Evolutionary conservation across 2,113 vertebrate species (phyloP), one percentile per base, ranked within the genome.

Genomic region (Rhea pennata): DNA sequence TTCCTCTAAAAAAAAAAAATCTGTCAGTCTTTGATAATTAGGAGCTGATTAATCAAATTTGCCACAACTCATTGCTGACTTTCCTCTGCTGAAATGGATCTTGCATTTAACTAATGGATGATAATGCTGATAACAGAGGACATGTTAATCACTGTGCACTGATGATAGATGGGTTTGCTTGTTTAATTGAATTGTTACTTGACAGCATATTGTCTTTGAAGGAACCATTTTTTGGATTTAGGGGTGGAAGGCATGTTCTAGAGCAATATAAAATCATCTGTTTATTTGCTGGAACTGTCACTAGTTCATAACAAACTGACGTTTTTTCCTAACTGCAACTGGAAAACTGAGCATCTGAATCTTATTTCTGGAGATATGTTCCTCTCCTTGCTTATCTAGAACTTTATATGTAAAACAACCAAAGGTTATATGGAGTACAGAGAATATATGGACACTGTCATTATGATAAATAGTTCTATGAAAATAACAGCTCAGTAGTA

Each of bases 151-250:
- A 97, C 80, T 62, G 16, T 74, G 51, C 17, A 75, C 27, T 90
- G 69, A 92, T 97, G 96, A 98, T 96, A 95, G 75, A 97, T 97
- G 84, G 84, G 46, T 58, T 96, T 93, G 69, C 40, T 61, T 58
- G 64, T 83, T 97, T 96, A 98, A 97, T 94, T 95, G 90, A 98
- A 96, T 97, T 92, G 85, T 84, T 95, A 83, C 71, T 96, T 98
- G 96, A 96, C 90, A 94, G 29, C 64, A 50, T 83, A 70, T 87
- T 93, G 78, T 93, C 93, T 97, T 96, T 33, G 11, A 70, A n/a
- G 56, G 64, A 82, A 84, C 27, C 16, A 53, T 86, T 69, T 92
- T 96, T 95, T 62, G 54, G 50, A 93, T 78, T 90, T n/a, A 59
- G 51, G 94, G 50, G 44, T 4, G 9, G 58, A 88, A 97, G 48